Percentiles rank a stretch among this genome's conserved stretches.
Evolutionary conservation across 35 echinoderm and acorn worm species (phyloP).

Genomic region (Ophiothrix spiculata): DNA sequence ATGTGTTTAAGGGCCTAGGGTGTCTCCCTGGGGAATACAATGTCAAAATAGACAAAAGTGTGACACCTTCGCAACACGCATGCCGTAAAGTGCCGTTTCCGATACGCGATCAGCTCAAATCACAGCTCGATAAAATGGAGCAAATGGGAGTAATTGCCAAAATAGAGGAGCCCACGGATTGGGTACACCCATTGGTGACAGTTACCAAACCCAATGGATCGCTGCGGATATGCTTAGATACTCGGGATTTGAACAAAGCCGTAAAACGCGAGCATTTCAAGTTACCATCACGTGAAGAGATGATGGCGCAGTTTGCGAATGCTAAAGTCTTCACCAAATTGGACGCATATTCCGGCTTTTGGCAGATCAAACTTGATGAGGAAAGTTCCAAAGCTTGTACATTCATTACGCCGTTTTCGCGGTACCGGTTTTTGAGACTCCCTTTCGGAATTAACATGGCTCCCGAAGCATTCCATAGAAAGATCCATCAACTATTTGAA

Average conservation of each 20-base stretch:
- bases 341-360: constrained; percentile 28
- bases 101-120: constrained; percentile 26
- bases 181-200: constrained; percentile 8
- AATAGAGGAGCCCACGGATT: not conserved
- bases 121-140: not conserved
- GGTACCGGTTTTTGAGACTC: constrained; percentile 37
- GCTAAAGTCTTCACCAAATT: constrained; percentile 46
- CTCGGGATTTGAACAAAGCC: constrained; percentile 28
- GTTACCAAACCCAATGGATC: constrained; percentile 31
- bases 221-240: constrained; percentile 26
- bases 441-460: constrained; percentile 28
- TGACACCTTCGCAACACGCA: constrained; percentile 11
- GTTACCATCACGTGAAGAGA: constrained; percentile 51
- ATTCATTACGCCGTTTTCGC: constrained; percentile 29
- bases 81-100: constrained; percentile 58
- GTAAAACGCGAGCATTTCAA: constrained; percentile 37
- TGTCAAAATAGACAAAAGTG: constrained; percentile 19
- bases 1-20: too few relatives aligned
- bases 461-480: too few relatives aligned
- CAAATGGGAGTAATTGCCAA: constrained; percentile 9
- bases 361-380: constrained; percentile 45
- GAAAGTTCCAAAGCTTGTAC: constrained; percentile 36
- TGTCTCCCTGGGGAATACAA: too few relatives aligned
- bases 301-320: constrained; percentile 20
- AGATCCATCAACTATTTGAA: constrained; percentile 9